Conservation (phyloP, 2,113 vertebrate species). For the Neolamprologus caudopunctatus region DNA sequence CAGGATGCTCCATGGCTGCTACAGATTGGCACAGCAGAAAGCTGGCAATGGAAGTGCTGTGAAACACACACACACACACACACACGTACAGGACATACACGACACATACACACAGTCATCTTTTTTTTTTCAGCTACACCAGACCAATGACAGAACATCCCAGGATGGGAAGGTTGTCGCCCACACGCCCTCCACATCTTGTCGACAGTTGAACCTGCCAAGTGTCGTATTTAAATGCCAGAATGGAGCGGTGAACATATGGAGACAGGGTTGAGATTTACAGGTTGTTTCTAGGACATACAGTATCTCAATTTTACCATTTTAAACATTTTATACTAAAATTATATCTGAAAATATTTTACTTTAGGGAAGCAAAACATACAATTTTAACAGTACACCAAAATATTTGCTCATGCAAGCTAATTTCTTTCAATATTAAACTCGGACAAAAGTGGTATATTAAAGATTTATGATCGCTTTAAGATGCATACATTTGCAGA, state of each 20-base stretch:
- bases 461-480: background rate
- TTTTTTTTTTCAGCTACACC: background rate
- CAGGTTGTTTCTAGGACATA: background rate
- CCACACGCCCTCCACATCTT: conserved; percentile 45
- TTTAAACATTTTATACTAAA: background rate
- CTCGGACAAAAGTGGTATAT: background rate
- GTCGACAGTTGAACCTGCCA: conserved; percentile 29
- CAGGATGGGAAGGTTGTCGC: conserved; percentile 25
- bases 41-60: conserved; percentile 24
- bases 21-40: conserved; percentile 61
- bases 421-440: background rate
- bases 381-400: background rate
- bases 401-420: background rate
- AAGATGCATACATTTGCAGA: background rate
- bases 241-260: conserved; percentile 31
- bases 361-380: background rate
- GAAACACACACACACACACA: background rate
- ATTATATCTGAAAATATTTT: background rate
- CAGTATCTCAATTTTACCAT: background rate
- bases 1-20: conserved; percentile 49
- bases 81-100: background rate
- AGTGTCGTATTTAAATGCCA: conserved; percentile 19
- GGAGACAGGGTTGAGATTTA: background rate
- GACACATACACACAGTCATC: background rate
- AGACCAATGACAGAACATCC: conserved; percentile 21